phyloP scores from a whole-genome alignment of 2,888 invertebrate genomes.

The Mamestra brassicae region DNA sequence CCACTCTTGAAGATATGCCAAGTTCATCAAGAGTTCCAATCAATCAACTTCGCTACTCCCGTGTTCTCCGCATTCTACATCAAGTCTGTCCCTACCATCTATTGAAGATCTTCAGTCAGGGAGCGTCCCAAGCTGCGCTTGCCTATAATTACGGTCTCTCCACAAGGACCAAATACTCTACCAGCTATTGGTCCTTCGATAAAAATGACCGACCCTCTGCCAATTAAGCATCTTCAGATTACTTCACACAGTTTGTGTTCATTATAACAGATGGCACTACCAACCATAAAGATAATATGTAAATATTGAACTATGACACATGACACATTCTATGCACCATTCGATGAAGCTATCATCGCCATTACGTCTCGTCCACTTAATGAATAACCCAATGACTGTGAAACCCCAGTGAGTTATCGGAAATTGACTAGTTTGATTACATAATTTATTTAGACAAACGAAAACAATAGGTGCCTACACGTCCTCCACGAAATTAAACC shows the following conservation, averaged over 20 bases:
- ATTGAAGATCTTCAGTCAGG: too few relatives aligned
- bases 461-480: neutral
- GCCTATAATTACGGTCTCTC: neutral
- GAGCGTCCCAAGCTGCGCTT: neutral
- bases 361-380: neutral
- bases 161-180: too few relatives aligned
- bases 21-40: neutral
- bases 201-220: neutral
- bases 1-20: neutral
- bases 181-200: neutral
- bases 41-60: neutral
- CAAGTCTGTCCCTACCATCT: neutral
- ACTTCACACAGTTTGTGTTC: neutral
- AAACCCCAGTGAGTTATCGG: neutral
- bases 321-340: neutral
- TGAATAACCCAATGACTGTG: neutral
- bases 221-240: neutral
- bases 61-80: neutral
- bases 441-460: neutral
- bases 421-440: neutral
- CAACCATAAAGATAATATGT: too few relatives aligned
- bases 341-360: neutral
- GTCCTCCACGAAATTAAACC: neutral
- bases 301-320: neutral
- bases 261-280: slow-evolving; percentile 29